Base-by-base conservation (phyloP, 2,888 invertebrate genomes). In the Listrodromus nycthemerus region DNA sequence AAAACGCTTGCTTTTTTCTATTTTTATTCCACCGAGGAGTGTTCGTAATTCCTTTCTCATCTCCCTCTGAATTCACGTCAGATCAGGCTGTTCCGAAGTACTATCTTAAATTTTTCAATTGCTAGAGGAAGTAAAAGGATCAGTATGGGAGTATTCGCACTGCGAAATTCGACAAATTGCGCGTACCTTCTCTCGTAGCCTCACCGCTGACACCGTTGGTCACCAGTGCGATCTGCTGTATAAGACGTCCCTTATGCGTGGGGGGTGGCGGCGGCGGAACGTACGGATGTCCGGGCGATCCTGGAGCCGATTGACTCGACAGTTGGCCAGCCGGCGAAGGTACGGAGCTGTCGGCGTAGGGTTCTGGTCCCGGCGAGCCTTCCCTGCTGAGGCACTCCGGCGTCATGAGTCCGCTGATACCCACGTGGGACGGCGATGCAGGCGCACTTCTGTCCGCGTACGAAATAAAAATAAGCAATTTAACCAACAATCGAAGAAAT, bases 391-490 rank as follows among this genome's bases (percentile, higher is more conserved):
- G 94, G 88, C 95, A 95, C 92, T 98, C 97, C 13, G 98, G 97
- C 85, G 97, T 98, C 94, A 97, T 96, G 88, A 97, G 94, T 65
- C 97, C 98, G 80, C 96, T 96, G 94, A 96, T 96, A 91, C 97
- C 97, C 93, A 98, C 97, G 92, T 98, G 98, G 91, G 97, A 98
- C 85, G 98, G 99, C 52, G 98, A 98, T 81, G 98, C 97, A 52
- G 98, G 98, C 74, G 98, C 98, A 93, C 98, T 98, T 94, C 98
- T 98, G 93, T 21, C 91, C 61, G 24, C 61, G 61, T 63, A 88
- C 69, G 74, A 86, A 86, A 85, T 69, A 83, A 66, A 70, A 48
- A 66, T 16, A 24, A 52, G 52, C 48, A 21, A 61, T 70, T 65
- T 63, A 78, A 52, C 45, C 27, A n/a, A 37, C 65, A 1, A 33